A percentile compares a stretch with the other conserved stretches of the same genome.
Evolutionary conservation across 2,797 vertebrate species (phyloP).

Genomic region (Todus mexicanus): DNA sequence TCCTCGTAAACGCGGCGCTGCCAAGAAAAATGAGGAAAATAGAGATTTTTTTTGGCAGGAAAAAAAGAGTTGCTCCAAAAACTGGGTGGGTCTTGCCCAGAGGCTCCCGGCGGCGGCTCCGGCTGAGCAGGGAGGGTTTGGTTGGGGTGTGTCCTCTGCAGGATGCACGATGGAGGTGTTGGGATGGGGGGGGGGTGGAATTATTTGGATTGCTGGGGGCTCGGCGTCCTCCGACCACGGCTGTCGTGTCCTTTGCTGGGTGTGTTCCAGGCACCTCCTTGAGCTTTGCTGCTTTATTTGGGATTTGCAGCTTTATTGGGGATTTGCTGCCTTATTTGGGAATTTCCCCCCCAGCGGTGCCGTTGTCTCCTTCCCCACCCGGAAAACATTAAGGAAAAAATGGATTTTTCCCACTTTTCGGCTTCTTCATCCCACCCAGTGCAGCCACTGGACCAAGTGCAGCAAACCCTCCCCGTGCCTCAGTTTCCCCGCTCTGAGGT

Average conservation of each 20-base stretch:
- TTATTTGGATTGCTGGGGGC: neutral
- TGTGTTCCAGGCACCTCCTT: neutral
- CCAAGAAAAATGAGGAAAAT: constrained; percentile 40
- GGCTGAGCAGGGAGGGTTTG: neutral
- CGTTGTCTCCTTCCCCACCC: neutral
- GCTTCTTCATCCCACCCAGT: accelerated
- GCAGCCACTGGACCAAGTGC: neutral
- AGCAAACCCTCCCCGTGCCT: neutral
- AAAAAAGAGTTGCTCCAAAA: neutral
- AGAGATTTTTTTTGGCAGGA: neutral
- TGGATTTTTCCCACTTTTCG: neutral
- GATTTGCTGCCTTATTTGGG: no score
- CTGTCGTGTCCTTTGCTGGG: neutral
- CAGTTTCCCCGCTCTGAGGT: constrained; percentile 7
- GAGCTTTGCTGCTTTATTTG: neutral
- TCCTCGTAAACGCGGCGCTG: neutral
- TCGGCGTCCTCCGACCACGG: accelerated
- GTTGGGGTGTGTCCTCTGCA: neutral
- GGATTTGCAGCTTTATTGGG: neutral
- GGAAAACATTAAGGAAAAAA: neutral
- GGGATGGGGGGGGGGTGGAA: neutral
- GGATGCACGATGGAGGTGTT: neutral
- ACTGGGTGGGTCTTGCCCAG: neutral
- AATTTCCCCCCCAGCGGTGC: neutral
- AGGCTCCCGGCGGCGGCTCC: neutral